These are phyloP conservation scores for Cryptoleucopteryx plumbea DNA, from an alignment of 2,113 vertebrate species.

Conservation along the genomic window DNA sequence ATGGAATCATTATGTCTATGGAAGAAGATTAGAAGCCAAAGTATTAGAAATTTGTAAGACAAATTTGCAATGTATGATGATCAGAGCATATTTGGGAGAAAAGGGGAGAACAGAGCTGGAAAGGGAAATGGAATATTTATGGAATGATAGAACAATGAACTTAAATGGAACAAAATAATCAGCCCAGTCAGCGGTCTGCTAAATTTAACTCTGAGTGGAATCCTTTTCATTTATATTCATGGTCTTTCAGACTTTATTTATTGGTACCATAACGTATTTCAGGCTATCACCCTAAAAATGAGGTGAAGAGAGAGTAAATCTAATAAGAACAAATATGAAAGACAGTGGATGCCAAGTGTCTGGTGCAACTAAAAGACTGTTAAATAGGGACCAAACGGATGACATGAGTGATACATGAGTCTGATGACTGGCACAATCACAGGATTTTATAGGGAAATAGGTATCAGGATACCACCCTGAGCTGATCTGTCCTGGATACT, in stretches of 20 bases:
- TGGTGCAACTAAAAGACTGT: not conserved
- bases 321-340: not conserved
- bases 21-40: slow-evolving; percentile 13
- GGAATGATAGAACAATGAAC: slow-evolving; percentile 18
- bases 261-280: not conserved
- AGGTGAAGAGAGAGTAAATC: not conserved
- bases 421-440: not conserved
- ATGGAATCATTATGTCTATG: slow-evolving; percentile 26
- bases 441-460: not conserved
- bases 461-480: not conserved
- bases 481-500: too few species aligned
- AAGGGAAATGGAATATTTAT: slow-evolving; percentile 40
- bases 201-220: slow-evolving; percentile 29
- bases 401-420: not conserved
- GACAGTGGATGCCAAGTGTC: not conserved
- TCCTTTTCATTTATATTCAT: not conserved
- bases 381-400: not conserved
- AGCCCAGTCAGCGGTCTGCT: not conserved
- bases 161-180: slow-evolving; percentile 42
- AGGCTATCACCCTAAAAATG: not conserved
- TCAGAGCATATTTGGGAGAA: not conserved
- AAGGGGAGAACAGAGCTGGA: not conserved
- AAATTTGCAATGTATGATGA: not conserved
- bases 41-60: slow-evolving; percentile 3
- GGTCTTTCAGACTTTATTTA: not conserved